Base-by-base conservation (phyloP, 2,113 vertebrate genomes). In the Trinectes maculatus region DNA sequence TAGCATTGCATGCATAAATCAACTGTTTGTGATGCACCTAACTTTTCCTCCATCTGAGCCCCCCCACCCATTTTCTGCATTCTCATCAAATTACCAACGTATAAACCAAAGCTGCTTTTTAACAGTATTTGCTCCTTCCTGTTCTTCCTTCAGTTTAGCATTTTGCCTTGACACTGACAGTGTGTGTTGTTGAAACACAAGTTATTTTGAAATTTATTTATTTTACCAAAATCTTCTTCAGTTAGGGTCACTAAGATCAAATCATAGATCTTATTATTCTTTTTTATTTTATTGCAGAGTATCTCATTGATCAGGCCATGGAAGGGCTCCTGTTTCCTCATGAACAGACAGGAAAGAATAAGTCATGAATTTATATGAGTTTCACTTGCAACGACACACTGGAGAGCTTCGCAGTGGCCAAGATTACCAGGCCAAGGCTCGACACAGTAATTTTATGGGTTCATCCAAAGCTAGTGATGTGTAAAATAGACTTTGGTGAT, bases 401-500 rank as follows among this genome's bases (percentile, higher is more conserved):
- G 6, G 34, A 43, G 69, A 79, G 72, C 57, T 65, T 71, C 46
- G 56, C 51, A 36, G 3, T 63, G 77, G 77, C 80, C 43, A 73
- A 79, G 75, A 83, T 85, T 83, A 80, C 80, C 73, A 82, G 70
- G 77, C 68, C 63, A 39, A 70, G 53, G 37, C 76, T 61, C 59
- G n/a, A 74, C 54, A 64, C 72, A 46, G 49, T 79, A 68, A 80
- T 88, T 86, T 87, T 85, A 85, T 85, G 84, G 66, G 84, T 88
- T 89, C 81, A 91, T 88, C 83, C 73, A 82, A 82, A 89, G 74
- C 76, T 87, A 85, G 86, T 87, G 89, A 91, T 84, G 86, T 92
- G 87, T 92, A 89, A 91, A 91, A 92, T 89, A 85, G 86, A 87
- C 84, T 89, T 71, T 83, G 58, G 78, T 37, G 65, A 86, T 89